These are phyloP conservation scores for Acestrorhynchus altus DNA, from an alignment of 2,797 vertebrate species.

Conservation along the genomic window DNA sequence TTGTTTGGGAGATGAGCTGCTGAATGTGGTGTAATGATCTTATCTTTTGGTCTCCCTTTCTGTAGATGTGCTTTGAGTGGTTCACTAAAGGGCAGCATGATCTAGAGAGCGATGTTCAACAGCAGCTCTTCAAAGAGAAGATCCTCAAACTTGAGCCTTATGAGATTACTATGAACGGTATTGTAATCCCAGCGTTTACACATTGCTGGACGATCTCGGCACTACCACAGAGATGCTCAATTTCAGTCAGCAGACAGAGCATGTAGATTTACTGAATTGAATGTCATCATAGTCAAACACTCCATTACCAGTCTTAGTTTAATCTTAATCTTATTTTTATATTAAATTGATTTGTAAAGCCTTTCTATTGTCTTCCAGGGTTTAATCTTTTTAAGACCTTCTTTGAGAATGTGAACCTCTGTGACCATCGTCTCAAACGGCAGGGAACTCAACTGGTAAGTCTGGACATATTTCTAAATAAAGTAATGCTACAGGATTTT, in stretches of 20 bases:
- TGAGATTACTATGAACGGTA: constrained; percentile 99
- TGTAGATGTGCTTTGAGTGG: constrained; percentile 99
- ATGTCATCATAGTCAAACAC: neutral
- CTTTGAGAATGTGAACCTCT: constrained; percentile 98
- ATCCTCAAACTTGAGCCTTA: constrained; percentile 97
- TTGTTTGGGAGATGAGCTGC: neutral
- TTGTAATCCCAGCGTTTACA: neutral
- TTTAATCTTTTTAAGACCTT: constrained; percentile 99
- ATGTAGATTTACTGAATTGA: neutral
- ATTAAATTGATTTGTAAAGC: neutral
- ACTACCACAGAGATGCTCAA: neutral
- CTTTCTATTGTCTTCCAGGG: constrained; percentile 74
- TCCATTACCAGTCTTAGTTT: neutral
- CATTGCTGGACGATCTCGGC: neutral
- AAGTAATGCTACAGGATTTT: neutral
- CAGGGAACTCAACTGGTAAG: constrained; percentile 95
- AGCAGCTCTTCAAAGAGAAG: constrained; percentile 99
- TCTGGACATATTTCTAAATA: too few species aligned
- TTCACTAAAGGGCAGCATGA: constrained; percentile 99
- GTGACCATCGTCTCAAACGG: constrained; percentile 96
- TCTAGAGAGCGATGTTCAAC: constrained; percentile 96
- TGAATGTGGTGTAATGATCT: neutral
- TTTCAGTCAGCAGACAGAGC: neutral
- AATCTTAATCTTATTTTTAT: neutral
- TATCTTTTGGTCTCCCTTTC: constrained; percentile 30